phyloP scores from a whole-genome alignment of 2,888 invertebrate genomes.

The Leptopilina myrica region DNA sequence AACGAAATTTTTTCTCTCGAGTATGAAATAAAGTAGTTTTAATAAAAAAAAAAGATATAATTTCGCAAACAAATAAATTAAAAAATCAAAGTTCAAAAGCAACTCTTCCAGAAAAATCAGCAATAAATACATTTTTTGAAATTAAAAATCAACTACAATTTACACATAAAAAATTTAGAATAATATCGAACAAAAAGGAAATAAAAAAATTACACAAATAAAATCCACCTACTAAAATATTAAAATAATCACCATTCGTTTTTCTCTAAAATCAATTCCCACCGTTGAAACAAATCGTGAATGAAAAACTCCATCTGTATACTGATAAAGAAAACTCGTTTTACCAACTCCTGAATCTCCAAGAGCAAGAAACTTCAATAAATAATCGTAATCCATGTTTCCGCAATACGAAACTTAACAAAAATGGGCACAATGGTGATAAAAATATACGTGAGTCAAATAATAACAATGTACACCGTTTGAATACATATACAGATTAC shows the following conservation, averaged over 20 bases:
- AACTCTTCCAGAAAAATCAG: too few species aligned
- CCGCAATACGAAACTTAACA: constrained; percentile 17
- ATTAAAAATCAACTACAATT: too few species aligned
- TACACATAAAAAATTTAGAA: too few species aligned
- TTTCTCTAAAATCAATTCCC: constrained; percentile 98
- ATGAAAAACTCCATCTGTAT: constrained; percentile 95
- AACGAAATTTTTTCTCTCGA: too few species aligned
- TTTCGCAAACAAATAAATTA: too few species aligned
- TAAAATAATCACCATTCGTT: constrained; percentile 86
- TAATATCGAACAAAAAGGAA: neutral
- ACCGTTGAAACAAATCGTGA: constrained; percentile 97
- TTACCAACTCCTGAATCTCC: constrained; percentile 99
- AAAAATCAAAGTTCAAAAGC: too few species aligned
- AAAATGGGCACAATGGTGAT: constrained; percentile 10
- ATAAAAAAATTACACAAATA: neutral
- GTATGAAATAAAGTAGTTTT: too few species aligned
- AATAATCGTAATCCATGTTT: constrained; percentile 91
- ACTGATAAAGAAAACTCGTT: constrained; percentile 96
- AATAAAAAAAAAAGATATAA: too few species aligned
- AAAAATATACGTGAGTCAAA: constrained; percentile 23
- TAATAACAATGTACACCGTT: neutral
- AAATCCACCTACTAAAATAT: neutral
- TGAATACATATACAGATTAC: neutral
- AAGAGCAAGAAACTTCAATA: constrained; percentile 93
- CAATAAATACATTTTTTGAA: too few species aligned